phyloP scores from a whole-genome alignment of 2,888 invertebrate species.

The Serripes groenlandicus region DNA sequence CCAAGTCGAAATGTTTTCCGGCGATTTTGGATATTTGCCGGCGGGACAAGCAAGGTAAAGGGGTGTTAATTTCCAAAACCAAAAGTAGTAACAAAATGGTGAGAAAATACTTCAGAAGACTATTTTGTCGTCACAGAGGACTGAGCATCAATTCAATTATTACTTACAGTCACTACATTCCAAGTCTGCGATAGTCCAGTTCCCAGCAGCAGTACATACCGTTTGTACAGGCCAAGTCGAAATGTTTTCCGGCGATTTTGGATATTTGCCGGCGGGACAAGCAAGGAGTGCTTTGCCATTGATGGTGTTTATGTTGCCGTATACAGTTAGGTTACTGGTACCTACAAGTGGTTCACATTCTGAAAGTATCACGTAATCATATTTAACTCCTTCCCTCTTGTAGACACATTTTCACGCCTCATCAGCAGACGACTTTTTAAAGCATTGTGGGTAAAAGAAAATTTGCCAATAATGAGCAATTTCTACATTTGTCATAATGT shows the following conservation, averaged over 20 bases:
- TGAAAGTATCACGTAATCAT: too few relatives aligned
- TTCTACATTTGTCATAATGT: neutral
- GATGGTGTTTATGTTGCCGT: neutral
- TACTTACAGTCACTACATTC: constrained; percentile 6
- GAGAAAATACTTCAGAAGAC: too few relatives aligned
- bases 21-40: too few relatives aligned
- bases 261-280: neutral
- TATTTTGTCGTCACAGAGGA: too few relatives aligned
- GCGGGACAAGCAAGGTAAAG: too few relatives aligned
- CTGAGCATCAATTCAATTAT: too few relatives aligned
- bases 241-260: neutral
- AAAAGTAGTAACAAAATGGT: too few relatives aligned
- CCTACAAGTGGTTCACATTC: neutral
- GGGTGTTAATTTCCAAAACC: too few relatives aligned
- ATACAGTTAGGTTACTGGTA: neutral
- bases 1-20: too few relatives aligned
- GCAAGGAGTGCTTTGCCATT: neutral
- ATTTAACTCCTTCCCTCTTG: too few relatives aligned
- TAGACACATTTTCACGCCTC: neutral
- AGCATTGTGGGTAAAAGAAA: neutral
- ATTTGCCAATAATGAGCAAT: neutral
- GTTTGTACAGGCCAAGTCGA: neutral
- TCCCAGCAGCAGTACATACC: neutral
- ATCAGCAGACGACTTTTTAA: neutral
- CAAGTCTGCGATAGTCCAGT: neutral